phyloP scores from a whole-genome alignment of 2,888 invertebrate genomes.

The Ernsta delagoae region DNA sequence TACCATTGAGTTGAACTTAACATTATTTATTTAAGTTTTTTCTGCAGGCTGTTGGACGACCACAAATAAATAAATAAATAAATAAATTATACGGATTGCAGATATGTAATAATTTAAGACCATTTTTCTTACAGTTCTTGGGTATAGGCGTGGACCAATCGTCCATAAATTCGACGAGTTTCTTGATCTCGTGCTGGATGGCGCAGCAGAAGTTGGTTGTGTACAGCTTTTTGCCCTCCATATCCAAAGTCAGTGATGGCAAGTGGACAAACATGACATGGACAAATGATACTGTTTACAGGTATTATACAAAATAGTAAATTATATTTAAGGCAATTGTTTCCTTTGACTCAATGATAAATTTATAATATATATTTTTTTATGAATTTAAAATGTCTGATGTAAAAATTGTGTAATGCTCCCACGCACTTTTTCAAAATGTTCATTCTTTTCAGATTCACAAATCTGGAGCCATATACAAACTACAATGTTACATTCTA shows the following conservation, averaged over 20 bases:
- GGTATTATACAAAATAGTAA: conserved; percentile 49
- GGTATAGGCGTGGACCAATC: conserved; percentile 88
- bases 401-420: no score
- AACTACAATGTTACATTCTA: conserved; percentile 93
- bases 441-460: conserved; percentile 76
- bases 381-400: no score
- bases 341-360: no score
- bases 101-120: no score
- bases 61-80: no score
- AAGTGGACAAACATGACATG: conserved; percentile 86
- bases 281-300: conserved; percentile 84
- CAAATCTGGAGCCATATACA: conserved; percentile 87
- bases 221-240: conserved; percentile 89
- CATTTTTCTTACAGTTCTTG: conserved; percentile 65
- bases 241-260: conserved; percentile 79
- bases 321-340: no score
- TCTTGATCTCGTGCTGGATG: conserved; percentile 87
- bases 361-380: neutral
- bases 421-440: neutral
- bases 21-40: no score
- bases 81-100: no score
- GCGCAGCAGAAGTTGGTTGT: conserved; percentile 69
- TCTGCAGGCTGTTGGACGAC: no score
- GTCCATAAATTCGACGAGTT: conserved; percentile 86
- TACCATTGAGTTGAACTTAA: no score